Evolutionary conservation across 2,797 vertebrate species (phyloP).

Genomic region (Anomalospiza imberbis): DNA sequence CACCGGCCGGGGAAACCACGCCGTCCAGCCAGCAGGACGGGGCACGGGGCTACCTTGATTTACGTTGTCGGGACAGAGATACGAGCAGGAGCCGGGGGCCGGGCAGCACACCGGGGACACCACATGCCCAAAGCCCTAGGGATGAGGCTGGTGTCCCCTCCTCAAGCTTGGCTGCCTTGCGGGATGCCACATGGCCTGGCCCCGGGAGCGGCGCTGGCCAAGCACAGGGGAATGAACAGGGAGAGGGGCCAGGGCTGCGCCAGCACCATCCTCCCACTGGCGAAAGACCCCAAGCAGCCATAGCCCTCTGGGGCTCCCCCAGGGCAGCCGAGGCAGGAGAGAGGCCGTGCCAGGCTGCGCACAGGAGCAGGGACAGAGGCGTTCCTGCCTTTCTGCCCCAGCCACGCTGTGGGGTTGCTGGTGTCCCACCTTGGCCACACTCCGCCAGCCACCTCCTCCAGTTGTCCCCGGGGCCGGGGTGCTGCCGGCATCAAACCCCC

Average conservation of each 20-base stretch:
- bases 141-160: not conserved
- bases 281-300: not conserved
- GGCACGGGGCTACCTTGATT: not conserved
- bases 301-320: not conserved
- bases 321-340: not conserved
- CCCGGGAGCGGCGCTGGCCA: not conserved
- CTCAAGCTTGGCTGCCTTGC: not conserved
- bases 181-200: not conserved
- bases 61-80: not conserved
- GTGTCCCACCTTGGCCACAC: constrained; percentile 61
- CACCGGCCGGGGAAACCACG: not conserved
- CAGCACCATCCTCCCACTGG: not conserved
- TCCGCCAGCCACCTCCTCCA: constrained; percentile 18
- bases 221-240: not conserved
- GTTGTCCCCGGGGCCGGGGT: not conserved
- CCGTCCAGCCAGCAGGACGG: constrained; percentile 43
- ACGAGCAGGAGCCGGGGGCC: not conserved
- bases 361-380: not conserved
- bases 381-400: not conserved
- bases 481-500: not conserved
- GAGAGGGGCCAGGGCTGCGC: not conserved
- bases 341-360: not conserved
- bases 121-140: not conserved
- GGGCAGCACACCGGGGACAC: not conserved
- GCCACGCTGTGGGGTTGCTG: not conserved